phyloP scores from a whole-genome alignment of 2,113 vertebrate genomes.

The Callopanchax toddi region DNA sequence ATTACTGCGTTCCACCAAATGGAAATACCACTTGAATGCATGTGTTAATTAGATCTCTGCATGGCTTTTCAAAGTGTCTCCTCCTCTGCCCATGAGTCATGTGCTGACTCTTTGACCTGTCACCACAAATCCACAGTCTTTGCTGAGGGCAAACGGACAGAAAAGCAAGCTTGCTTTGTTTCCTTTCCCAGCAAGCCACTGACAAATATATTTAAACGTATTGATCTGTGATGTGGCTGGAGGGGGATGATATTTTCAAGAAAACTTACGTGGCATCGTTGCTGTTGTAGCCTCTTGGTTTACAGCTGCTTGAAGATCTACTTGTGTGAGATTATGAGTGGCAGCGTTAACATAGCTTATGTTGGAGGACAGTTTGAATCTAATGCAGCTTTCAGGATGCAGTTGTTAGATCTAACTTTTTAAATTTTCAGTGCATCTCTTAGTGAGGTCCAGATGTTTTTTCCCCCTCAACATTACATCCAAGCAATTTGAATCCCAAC shows the following conservation, averaged over 20 bases:
- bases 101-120: conserved; percentile 76
- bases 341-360: conserved; percentile 26
- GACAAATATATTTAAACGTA: conserved; percentile 68
- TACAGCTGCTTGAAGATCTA: conserved; percentile 2
- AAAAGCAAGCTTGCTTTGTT: conserved; percentile 40
- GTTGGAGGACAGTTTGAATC: conserved; percentile 25
- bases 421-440: conserved; percentile 26
- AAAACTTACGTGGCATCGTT: conserved; percentile 40
- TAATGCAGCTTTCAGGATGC: conserved; percentile 18
- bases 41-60: conserved; percentile 67
- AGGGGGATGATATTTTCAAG: conserved; percentile 44
- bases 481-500: conserved; percentile 50
- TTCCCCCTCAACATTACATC: conserved; percentile 37
- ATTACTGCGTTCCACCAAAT: conserved; percentile 59
- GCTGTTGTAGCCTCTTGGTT: conserved; percentile 22
- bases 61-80: conserved; percentile 58
- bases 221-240: conserved; percentile 56
- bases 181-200: conserved; percentile 57
- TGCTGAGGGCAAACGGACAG: conserved; percentile 56
- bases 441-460: conserved; percentile 40
- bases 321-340: conserved; percentile 47
- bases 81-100: conserved; percentile 67
- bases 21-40: conserved; percentile 61
- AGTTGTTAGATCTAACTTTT: conserved; percentile 31
- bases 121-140: conserved; percentile 41